Evolutionary conservation across 2,888 invertebrate species (phyloP).

Genomic region (Sussaba pulchella): DNA sequence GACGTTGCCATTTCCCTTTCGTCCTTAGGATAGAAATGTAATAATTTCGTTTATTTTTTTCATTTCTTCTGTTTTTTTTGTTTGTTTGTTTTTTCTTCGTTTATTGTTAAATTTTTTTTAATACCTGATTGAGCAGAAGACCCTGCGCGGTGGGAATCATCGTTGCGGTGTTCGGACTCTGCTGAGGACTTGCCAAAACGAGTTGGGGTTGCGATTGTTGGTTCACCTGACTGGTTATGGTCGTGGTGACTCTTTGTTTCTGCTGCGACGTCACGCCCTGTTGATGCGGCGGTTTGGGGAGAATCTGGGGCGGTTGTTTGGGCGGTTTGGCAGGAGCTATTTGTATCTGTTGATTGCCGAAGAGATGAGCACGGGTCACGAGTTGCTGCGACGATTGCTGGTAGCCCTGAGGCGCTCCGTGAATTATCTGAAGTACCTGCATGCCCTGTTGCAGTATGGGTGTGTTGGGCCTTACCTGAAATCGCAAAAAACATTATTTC

Average conservation of each 20-base stretch:
- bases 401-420: conserved; percentile 82
- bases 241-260: conserved; percentile 82
- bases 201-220: conserved; percentile 84
- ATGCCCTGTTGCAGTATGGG: conserved; percentile 83
- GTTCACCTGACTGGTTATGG: conserved; percentile 82
- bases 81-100: no score
- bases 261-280: conserved; percentile 79
- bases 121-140: conserved; percentile 84
- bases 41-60: no score
- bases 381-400: conserved; percentile 80
- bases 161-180: conserved; percentile 82
- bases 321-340: conserved; percentile 81
- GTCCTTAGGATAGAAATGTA: not conserved
- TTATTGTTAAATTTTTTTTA: no score
- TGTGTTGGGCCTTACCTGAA: conserved; percentile 81
- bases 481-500: conserved; percentile 22
- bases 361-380: conserved; percentile 81
- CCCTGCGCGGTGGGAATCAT: conserved; percentile 84
- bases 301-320: conserved; percentile 87
- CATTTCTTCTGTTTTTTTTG: no score
- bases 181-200: conserved; percentile 83
- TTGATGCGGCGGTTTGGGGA: conserved; percentile 87
- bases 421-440: conserved; percentile 83
- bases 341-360: conserved; percentile 83
- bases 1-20: not conserved